Evolutionary conservation across 2,888 invertebrate species (phyloP), one percentile per base, ranked within the genome.

Genomic region (Schizotus pectinicornis): DNA sequence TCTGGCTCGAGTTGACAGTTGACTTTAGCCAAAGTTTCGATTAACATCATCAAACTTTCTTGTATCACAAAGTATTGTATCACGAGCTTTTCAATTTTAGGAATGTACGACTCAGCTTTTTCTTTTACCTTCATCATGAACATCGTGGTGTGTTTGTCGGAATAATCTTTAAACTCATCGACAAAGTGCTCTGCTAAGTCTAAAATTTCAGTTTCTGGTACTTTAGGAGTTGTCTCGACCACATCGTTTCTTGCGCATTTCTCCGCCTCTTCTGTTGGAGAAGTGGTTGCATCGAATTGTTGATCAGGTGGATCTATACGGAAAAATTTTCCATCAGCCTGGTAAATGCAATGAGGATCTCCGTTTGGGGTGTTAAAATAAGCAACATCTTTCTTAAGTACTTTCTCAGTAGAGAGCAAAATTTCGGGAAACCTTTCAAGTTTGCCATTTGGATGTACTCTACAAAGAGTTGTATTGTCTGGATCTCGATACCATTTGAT

Each of bases 11-110:
- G 22, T 11, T 52, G 32, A 36, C 37, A 39, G 14, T 48, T 47
- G 13, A 50, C 47, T 12, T 36, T 53, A 42, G 53, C 58, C 13
- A 58, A 13, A 12, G 36, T 14, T 41, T 58, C 58, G 9, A 58
- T 53, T 1, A 58, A 36, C 12, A 12, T 33, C 50, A 53, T 47
- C 22, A 58, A 22, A 33, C 53, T 58, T 14, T 58, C 58, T 32
- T 58, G 42, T 7, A 58, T 9, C 11, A 58, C 38, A 31, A 58
- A 58, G 22, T 48, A 58, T 12, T 53, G 22, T 7, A n/a, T 32
- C 41, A 7, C 3, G 6, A 41, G 30, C 2, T 33, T 30, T 1
- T 7, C 11, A 41, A 12, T 7, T 30, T 39, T 32, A 0, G 5
- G 43, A 13, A n/a, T 43, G 12, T 39, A 12, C 39, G n/a, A 12